These are phyloP conservation scores for Naja naja DNA, from an alignment of 2,113 vertebrate genomes.

Conservation along the genomic window DNA sequence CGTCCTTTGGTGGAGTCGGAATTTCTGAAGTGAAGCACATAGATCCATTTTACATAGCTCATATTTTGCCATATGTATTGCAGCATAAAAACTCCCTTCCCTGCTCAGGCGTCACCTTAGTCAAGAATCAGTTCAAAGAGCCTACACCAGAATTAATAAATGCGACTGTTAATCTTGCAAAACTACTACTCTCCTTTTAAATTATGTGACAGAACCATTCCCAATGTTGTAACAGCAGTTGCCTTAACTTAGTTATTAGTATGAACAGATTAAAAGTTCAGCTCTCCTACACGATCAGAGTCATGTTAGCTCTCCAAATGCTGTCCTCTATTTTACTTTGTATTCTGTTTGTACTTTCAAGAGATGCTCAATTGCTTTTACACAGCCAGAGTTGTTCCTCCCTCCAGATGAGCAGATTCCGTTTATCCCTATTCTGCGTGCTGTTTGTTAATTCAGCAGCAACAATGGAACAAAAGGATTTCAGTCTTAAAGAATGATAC, in stretches of 20 bases:
- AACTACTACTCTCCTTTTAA: not conserved
- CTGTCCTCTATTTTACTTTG: not conserved
- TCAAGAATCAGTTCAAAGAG: not conserved
- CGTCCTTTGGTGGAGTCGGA: not conserved
- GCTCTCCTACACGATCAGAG: not conserved
- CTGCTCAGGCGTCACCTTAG: not conserved
- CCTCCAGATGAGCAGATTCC: not conserved
- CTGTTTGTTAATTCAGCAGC: not conserved
- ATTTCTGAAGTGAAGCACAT: not conserved
- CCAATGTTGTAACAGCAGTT: not conserved
- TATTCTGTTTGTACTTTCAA: not conserved
- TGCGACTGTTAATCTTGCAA: not conserved
- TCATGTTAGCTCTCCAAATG: not conserved
- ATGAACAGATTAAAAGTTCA: not conserved
- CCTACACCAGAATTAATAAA: not conserved
- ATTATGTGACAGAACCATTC: not conserved
- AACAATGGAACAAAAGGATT: not conserved
- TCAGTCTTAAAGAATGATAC: not conserved
- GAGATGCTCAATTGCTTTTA: not conserved
- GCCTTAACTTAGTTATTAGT: not conserved
- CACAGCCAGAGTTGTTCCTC: not conserved
- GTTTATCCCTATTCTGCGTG: not conserved
- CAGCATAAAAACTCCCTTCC: not conserved
- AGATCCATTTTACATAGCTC: not conserved
- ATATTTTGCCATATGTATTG: not conserved